These are phyloP conservation scores for Luidia sarsii DNA, from an alignment of 53 echinoderm and acorn worm genomes.

Conservation along the genomic window DNA sequence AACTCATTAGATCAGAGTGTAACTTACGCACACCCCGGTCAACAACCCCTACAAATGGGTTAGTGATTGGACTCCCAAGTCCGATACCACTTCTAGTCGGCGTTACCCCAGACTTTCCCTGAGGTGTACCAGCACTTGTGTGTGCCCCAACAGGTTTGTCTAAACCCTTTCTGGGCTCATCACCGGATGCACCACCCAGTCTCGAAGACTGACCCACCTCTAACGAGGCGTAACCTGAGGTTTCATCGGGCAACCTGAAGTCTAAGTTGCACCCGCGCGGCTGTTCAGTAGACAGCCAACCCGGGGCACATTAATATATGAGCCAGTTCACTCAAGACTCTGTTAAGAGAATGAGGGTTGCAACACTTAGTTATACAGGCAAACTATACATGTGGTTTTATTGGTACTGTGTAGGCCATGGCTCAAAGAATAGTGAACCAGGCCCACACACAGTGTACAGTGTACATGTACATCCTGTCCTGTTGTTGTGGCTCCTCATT, in stretches of 20 bases:
- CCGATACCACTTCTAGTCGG: background rate
- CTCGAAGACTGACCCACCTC: background rate
- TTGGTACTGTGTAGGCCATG: too few relatives aligned
- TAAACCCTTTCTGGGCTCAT: background rate
- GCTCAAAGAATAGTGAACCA: too few relatives aligned
- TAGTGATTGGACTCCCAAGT: background rate
- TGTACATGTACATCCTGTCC: too few relatives aligned
- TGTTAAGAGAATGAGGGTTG: too few relatives aligned
- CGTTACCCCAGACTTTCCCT: background rate
- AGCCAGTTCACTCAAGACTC: too few relatives aligned
- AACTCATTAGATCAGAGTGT: background rate
- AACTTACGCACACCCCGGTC: background rate
- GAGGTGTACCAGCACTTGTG: background rate
- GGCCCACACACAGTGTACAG: too few relatives aligned
- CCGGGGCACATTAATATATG: too few relatives aligned
- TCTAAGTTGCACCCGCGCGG: too few relatives aligned
- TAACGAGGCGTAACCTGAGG: background rate
- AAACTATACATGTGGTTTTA: too few relatives aligned
- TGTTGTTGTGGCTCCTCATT: too few relatives aligned
- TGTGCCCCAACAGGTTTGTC: background rate
- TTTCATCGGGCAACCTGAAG: constrained; percentile 7
- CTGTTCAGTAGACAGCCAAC: too few relatives aligned
- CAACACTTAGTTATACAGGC: too few relatives aligned
- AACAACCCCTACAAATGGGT: constrained; percentile 3
- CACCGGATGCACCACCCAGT: background rate